Conservation (phyloP, 2,888 invertebrate genomes). For the Melangyna quadrimaculata region DNA sequence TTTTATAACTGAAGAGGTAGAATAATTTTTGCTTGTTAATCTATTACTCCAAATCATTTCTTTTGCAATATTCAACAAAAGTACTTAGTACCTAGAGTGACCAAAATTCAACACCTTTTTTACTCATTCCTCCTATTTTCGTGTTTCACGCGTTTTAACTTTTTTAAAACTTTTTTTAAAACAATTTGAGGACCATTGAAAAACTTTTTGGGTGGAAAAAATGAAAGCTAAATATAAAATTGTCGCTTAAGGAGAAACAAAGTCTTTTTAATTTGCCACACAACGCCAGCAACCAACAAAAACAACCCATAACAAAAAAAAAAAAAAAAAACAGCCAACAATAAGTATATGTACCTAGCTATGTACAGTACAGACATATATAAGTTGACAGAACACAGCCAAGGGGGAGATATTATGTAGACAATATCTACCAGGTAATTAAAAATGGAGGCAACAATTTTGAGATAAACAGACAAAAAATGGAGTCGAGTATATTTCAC, state of each 20-base stretch:
- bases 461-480: slow-evolving; percentile 1
- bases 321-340: background rate
- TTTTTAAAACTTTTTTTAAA: background rate
- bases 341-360: too few species aligned
- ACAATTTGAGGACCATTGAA: background rate
- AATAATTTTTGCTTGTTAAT: background rate
- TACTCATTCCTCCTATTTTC: background rate
- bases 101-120: background rate
- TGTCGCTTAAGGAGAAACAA: background rate
- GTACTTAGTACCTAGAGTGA: background rate
- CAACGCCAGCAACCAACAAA: background rate
- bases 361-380: too few species aligned
- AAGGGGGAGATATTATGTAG: background rate
- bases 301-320: slow-evolving; percentile 19
- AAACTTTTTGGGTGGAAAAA: background rate
- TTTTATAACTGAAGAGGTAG: background rate
- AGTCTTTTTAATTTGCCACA: background rate
- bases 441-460: slow-evolving; percentile 11
- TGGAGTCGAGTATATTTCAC: background rate
- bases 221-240: slow-evolving; percentile 9
- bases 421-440: slow-evolving; percentile 29
- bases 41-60: background rate
- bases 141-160: background rate
- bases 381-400: background rate
- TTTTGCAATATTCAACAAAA: background rate